Evolutionary conservation across 1,140 invertebrate genomes (phyloP).

Genomic region (Daktulosphaira vitifoliae): DNA sequence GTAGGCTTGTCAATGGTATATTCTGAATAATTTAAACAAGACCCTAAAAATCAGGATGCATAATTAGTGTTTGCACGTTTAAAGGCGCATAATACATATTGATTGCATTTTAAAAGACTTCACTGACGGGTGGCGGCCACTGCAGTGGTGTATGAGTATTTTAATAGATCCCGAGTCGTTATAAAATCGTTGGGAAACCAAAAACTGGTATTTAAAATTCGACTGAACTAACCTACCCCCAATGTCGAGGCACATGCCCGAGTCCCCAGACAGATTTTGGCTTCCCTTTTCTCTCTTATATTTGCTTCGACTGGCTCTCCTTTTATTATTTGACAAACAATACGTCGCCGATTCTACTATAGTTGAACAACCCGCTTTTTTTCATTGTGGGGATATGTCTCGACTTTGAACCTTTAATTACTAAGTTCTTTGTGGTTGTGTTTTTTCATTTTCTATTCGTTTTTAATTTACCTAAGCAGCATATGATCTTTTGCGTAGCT

Average conservation of each 20-base stretch:
- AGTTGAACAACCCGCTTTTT: slow-evolving; percentile 7
- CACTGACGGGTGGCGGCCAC: too few relatives aligned
- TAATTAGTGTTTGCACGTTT: too few relatives aligned
- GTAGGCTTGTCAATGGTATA: too few relatives aligned
- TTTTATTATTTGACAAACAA: slow-evolving; percentile 9
- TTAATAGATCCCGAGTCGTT: background rate
- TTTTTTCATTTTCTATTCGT: background rate
- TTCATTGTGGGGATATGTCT: slow-evolving; percentile 7
- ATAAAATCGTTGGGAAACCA: slow-evolving; percentile 16
- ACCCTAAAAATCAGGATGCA: too few relatives aligned
- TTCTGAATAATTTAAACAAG: too few relatives aligned
- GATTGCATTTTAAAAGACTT: too few relatives aligned
- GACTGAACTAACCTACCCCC: slow-evolving; percentile 14
- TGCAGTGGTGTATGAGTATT: too few relatives aligned
- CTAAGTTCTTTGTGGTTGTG: slow-evolving; percentile 15
- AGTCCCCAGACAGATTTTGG: slow-evolving; percentile 5
- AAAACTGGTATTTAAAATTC: slow-evolving; percentile 28
- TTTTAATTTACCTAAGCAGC: too few relatives aligned
- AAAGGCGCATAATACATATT: too few relatives aligned
- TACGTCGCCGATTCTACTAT: background rate
- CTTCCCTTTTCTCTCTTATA: background rate
- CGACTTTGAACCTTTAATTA: slow-evolving; percentile 27
- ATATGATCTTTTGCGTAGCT: too few relatives aligned
- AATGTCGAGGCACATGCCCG: slow-evolving; percentile 12
- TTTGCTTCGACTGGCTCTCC: too few relatives aligned